phyloP scores from a whole-genome alignment of 2,888 invertebrate species.

The Schrankia costaestrigalis region DNA sequence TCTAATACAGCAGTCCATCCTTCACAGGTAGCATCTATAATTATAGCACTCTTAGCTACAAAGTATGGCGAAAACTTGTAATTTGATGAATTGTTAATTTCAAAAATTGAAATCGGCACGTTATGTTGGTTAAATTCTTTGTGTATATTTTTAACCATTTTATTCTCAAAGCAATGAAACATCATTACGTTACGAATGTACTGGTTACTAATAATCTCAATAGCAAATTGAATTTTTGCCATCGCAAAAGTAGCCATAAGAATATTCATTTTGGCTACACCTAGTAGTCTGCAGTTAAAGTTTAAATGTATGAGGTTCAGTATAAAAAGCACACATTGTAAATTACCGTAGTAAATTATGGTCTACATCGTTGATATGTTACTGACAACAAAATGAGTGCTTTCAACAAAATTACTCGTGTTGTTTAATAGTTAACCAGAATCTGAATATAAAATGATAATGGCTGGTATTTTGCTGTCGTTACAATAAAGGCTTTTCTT shows the following conservation, averaged over 20 bases:
- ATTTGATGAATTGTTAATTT: conserved; percentile 9
- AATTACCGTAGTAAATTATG: background rate
- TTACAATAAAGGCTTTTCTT: no score
- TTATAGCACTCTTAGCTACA: conserved; percentile 42
- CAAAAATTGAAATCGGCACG: conserved; percentile 31
- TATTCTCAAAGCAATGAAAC: conserved; percentile 43
- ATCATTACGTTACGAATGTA: conserved; percentile 45
- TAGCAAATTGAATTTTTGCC: conserved; percentile 33
- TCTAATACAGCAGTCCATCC: conserved; percentile 44
- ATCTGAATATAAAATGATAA: conserved; percentile 20
- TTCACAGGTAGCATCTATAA: conserved; percentile 52
- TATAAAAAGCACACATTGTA: background rate
- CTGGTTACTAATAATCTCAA: conserved; percentile 55
- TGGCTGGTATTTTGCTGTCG: no score
- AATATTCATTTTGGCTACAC: conserved; percentile 26
- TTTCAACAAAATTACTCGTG: conserved; percentile 25
- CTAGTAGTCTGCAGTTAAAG: background rate
- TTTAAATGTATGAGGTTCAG: background rate
- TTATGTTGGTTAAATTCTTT: conserved; percentile 41
- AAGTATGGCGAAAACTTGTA: conserved; percentile 21
- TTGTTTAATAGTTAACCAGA: conserved; percentile 48
- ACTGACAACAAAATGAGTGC: conserved; percentile 47
- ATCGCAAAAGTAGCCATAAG: conserved; percentile 18
- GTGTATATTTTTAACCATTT: conserved; percentile 30
- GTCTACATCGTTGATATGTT: conserved; percentile 7